Conservation (phyloP, 2,113 vertebrate species). For the Tachysurus vachellii region DNA sequence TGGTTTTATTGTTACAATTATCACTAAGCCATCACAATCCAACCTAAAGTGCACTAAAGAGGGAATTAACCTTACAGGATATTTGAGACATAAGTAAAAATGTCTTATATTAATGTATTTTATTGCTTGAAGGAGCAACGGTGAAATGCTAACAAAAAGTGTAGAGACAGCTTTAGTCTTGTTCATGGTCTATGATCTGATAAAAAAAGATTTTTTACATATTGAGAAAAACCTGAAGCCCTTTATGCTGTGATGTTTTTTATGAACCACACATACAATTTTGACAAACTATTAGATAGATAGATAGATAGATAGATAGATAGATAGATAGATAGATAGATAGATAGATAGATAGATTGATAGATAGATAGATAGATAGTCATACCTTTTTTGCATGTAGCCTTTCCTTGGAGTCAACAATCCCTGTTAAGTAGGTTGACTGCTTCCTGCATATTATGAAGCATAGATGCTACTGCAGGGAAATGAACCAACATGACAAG, state of each 20-base stretch:
- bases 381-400: conserved; percentile 31
- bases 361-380: neutral
- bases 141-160: neutral
- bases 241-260: no score
- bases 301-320: neutral
- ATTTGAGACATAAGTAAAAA: neutral
- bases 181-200: neutral
- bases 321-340: neutral
- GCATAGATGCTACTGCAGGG: conserved; percentile 20
- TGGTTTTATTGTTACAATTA: neutral
- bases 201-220: no score
- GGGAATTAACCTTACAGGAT: neutral
- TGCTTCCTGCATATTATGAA: conserved; percentile 5
- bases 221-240: neutral
- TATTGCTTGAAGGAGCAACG: neutral
- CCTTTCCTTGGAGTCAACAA: conserved; percentile 24
- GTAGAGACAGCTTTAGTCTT: neutral
- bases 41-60: neutral
- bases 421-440: neutral
- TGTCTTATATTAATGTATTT: neutral
- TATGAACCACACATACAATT: neutral
- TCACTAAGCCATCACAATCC: neutral
- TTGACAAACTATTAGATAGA: neutral
- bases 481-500: conserved; percentile 15
- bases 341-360: neutral